A percentile compares a stretch with the other conserved stretches of the same genome.
phyloP scores from a whole-genome alignment of 2,797 vertebrate genomes.

The Triplophysa yarkandensis region DNA sequence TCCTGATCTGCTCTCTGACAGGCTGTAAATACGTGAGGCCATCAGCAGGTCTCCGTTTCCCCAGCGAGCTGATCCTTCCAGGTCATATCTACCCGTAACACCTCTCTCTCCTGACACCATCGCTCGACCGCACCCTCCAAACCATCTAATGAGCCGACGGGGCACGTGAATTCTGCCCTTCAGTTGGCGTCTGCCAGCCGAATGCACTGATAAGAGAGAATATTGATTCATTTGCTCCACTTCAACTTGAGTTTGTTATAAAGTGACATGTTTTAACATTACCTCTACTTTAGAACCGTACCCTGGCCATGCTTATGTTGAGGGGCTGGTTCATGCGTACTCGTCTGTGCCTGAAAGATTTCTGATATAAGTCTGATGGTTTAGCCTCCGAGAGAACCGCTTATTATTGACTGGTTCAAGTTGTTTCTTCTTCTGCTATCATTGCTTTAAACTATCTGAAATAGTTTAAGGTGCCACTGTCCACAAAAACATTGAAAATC shows the following conservation, averaged over 20 bases:
- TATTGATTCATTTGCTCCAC: constrained; percentile 70
- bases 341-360: background rate
- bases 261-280: constrained; percentile 49
- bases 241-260: constrained; percentile 48
- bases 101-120: constrained; percentile 53
- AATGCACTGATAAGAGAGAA: constrained; percentile 71
- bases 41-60: constrained; percentile 62
- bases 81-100: constrained; percentile 53
- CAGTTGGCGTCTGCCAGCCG: constrained; percentile 63
- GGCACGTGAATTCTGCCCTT: constrained; percentile 67
- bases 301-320: background rate
- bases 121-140: constrained; percentile 60
- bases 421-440: background rate
- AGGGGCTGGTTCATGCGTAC: background rate
- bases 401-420: background rate
- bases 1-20: constrained; percentile 54
- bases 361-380: background rate
- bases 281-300: background rate
- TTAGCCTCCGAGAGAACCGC: background rate
- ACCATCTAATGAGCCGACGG: constrained; percentile 77
- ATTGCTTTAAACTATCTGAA: background rate
- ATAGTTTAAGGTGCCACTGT: no score
- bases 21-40: constrained; percentile 70
- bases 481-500: no score
- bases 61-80: constrained; percentile 61